Evolutionary conservation across 2,888 invertebrate genomes (phyloP), one percentile per base, ranked within the genome.

Genomic region (Trimorus sp.): DNA sequence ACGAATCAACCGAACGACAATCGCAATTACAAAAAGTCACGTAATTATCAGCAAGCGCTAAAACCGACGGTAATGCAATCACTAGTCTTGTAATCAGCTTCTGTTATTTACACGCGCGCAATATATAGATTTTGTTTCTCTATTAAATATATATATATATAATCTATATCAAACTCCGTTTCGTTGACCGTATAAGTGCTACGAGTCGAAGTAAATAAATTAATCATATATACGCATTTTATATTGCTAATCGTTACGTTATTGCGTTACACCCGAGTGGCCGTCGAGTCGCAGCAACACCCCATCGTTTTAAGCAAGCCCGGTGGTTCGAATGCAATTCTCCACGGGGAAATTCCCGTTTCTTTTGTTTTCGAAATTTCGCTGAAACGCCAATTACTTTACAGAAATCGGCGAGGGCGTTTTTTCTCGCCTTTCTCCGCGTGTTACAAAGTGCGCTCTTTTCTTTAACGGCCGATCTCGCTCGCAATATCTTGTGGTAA

Each of bases 241-340:
- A 88, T 87, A 88, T 89, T 87, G 86, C 87, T 89, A 87, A 87
- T 82, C 85, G 73, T 69, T 90, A 89, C 85, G 73, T 69, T 90
- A 89, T 88, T 89, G 88, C 88, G 89, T 84, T 84, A 83, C 54
- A 70, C 54, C 65, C 38, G 62, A 65, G 74, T 40, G 48, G 49
- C 54, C 60, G 14, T 42, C 75, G 65, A 56, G 68, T 40, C 15
- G 36, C 51, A 37, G 16, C 38, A 38, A 8, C 38, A 3, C 38
- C 38, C 14, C 11, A 26, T 56, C 56, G 56, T 26, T 56, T 56
- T 26, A 26, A 26, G 36, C 36, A 56, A 56, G 26, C 26, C 26
- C 26, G 26, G 2, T 26, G 26, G 2, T 26, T 26, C 26, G 26
- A 26, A 26, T 26, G 26, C 26, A 26, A 26, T 26, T 26, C 36